Percentiles rank a stretch among this genome's conserved stretches.
Conservation (phyloP, 2,797 vertebrate species). For the Rhinichthys osculus region DNA sequence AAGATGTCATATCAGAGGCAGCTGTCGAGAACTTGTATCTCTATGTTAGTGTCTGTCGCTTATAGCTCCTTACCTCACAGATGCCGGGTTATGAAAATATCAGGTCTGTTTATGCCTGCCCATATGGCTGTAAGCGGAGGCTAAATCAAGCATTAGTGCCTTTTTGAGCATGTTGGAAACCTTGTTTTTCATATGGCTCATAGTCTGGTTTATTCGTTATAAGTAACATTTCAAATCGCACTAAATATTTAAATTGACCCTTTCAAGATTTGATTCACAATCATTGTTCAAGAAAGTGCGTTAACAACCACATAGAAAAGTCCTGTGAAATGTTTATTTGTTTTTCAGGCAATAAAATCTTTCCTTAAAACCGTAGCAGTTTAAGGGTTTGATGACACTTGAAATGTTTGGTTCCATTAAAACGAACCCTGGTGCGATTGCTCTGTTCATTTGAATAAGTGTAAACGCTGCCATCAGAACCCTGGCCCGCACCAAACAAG, state of each 20-base stretch:
- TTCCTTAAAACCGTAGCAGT: no score
- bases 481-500: no score
- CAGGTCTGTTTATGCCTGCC: constrained; percentile 69
- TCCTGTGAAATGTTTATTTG: not conserved
- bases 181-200: not conserved
- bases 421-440: no score
- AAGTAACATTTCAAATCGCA: not conserved
- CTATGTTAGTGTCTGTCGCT: constrained; percentile 60
- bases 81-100: constrained; percentile 82
- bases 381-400: no score
- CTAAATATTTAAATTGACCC: not conserved
- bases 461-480: no score
- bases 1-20: constrained; percentile 72
- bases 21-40: constrained; percentile 72
- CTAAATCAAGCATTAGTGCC: constrained; percentile 66
- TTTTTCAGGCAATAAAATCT: no score
- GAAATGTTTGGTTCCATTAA: no score
- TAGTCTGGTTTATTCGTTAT: not conserved
- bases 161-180: constrained; percentile 23
- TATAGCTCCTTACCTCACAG: constrained; percentile 79
- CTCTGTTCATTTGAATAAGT: no score
- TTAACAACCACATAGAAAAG: not conserved
- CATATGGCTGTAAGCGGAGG: constrained; percentile 52
- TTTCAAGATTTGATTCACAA: not conserved
- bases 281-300: not conserved